These are phyloP conservation scores for Tympanoctomys barrerae DNA, from an alignment of 2,797 vertebrate genomes.

Conservation along the genomic window DNA sequence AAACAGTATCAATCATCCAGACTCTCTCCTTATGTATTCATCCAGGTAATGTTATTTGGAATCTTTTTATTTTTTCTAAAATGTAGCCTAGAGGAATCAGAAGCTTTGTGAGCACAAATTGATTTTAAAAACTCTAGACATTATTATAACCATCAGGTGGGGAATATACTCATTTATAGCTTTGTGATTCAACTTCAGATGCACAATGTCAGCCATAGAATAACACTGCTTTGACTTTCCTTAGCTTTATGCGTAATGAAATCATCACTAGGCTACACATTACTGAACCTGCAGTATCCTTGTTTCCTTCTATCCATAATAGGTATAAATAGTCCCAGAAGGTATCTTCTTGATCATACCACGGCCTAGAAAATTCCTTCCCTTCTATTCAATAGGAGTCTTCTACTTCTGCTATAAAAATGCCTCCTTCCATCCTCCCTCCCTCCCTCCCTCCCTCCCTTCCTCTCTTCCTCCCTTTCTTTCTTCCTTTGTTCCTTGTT, in stretches of 20 bases:
- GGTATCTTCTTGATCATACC: not conserved
- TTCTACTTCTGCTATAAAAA: not conserved
- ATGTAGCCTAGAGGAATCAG: not conserved
- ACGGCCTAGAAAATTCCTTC: not conserved
- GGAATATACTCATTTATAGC: not conserved
- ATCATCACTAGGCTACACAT: not conserved
- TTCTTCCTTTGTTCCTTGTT: too few species aligned
- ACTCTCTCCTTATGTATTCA: not conserved
- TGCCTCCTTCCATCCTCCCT: not conserved
- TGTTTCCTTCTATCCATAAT: not conserved
- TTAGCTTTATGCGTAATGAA: not conserved
- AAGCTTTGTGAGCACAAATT: not conserved
- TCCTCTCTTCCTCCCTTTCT: too few species aligned
- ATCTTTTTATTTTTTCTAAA: not conserved
- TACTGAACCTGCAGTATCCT: not conserved
- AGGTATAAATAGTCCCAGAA: not conserved
- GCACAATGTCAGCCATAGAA: not conserved
- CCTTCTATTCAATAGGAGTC: not conserved
- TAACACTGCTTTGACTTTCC: not conserved
- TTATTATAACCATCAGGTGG: not conserved
- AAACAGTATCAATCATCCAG: not conserved
- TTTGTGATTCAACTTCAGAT: not conserved
- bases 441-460: too few species aligned
- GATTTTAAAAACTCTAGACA: not conserved
- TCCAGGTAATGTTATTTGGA: not conserved